Evolutionary conservation across 2,888 invertebrate genomes (phyloP).

Genomic region (Agrotis exclamationis): DNA sequence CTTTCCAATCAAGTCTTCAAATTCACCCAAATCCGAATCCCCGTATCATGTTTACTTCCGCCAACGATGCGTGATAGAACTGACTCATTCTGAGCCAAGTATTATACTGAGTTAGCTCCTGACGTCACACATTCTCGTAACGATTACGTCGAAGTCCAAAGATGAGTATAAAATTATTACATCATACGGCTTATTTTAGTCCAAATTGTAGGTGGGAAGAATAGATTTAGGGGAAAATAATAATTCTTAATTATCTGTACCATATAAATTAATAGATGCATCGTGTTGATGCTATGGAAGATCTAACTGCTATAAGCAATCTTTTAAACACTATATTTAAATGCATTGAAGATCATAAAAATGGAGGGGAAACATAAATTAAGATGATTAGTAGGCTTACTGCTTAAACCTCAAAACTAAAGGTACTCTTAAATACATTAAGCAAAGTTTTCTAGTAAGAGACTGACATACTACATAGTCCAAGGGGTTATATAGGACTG

Average conservation of each 20-base stretch:
- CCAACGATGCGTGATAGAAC: slow-evolving; percentile 7
- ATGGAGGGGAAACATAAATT: no score
- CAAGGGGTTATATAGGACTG: no score
- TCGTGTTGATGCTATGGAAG: background rate
- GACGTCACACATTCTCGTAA: slow-evolving; percentile 28
- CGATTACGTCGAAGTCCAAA: slow-evolving; percentile 6
- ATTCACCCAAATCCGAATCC: background rate
- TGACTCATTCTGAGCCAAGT: slow-evolving; percentile 27
- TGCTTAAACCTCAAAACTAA: no score
- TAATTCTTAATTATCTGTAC: background rate
- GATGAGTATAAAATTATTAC: background rate
- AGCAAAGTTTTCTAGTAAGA: no score
- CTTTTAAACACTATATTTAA: background rate
- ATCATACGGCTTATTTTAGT: background rate
- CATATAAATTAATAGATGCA: background rate
- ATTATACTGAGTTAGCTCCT: background rate
- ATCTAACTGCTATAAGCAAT: background rate
- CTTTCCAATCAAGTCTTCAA: background rate
- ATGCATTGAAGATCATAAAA: background rate
- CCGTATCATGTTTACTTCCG: slow-evolving; percentile 15
- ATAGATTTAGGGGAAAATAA: background rate
- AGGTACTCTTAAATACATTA: no score
- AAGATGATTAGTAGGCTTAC: no score
- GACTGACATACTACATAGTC: no score
- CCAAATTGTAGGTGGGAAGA: background rate